A percentile compares a stretch with the other conserved stretches of the same genome.
Conservation (phyloP, 2,113 vertebrate genomes). For the Tamias sibiricus region DNA sequence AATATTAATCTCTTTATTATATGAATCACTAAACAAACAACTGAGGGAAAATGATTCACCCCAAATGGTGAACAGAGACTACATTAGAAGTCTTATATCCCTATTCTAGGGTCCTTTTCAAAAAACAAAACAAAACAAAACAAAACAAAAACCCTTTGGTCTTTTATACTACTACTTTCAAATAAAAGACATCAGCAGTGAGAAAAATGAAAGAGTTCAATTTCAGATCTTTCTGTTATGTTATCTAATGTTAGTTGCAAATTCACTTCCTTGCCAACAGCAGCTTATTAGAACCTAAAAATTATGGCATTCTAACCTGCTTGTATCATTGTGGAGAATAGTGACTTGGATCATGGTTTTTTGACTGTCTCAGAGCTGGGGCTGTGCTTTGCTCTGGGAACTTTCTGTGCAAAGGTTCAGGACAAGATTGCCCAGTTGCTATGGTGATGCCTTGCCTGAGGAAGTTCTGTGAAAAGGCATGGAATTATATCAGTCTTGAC, state of each 20-base stretch:
- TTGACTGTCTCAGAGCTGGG: no score
- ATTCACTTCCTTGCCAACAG: background rate
- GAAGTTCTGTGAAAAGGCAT: no score
- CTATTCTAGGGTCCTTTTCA: background rate
- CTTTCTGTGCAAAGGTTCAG: no score
- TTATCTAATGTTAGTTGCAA: slow-evolving; percentile 2
- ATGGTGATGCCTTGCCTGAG: no score
- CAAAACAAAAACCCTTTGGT: background rate
- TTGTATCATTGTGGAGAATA: no score
- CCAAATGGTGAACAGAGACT: background rate
- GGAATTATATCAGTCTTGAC: no score
- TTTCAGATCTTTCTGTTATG: background rate
- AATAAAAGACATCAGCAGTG: background rate
- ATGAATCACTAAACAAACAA: background rate
- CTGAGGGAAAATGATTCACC: background rate
- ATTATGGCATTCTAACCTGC: background rate
- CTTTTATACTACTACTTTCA: slow-evolving; percentile 17
- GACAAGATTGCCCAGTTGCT: no score
- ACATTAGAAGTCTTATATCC: background rate
- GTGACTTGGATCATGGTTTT: no score
- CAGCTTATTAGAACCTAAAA: slow-evolving; percentile 16
- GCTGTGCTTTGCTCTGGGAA: no score
- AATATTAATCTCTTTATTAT: background rate
- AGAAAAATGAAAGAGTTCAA: background rate
- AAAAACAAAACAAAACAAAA: no score